Conservation (phyloP, 2,113 vertebrate genomes). For the Corynorhinus townsendii region DNA sequence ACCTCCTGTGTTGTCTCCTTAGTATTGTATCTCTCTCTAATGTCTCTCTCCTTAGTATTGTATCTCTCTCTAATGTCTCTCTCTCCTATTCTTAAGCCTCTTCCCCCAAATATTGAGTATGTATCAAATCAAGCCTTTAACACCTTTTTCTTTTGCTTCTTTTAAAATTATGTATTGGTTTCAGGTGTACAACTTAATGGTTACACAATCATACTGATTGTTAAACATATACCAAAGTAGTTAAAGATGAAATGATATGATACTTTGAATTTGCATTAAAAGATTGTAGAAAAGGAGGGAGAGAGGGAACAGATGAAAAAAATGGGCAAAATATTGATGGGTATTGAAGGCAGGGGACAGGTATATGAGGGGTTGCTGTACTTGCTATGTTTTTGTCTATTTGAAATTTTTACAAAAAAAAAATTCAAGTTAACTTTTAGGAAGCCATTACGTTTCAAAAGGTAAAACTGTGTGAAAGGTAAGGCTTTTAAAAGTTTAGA, state of each 20-base stretch:
- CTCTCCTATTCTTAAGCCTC: not conserved
- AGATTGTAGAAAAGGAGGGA: not conserved
- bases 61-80: too few species aligned
- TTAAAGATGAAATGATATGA: not conserved
- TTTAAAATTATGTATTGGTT: not conserved
- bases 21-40: too few species aligned
- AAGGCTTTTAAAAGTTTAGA: not conserved
- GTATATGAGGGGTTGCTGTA: not conserved
- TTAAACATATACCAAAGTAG: not conserved
- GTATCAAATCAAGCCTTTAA: not conserved
- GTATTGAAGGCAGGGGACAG: not conserved
- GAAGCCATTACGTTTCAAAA: not conserved
- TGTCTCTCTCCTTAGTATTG: too few species aligned
- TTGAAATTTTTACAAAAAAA: not conserved
- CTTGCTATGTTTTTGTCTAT: not conserved
- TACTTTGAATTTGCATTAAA: constrained; percentile 13
- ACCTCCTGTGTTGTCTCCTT: not conserved
- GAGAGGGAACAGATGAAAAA: not conserved
- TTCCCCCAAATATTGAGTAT: not conserved
- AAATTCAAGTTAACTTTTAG: not conserved
- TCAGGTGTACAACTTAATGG: not conserved
- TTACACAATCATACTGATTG: not conserved
- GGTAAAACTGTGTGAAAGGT: not conserved
- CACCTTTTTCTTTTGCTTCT: not conserved
- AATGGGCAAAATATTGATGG: not conserved